Base-by-base conservation (phyloP, 53 echinoderm and acorn worm genomes). In the Mesocentrotus franciscanus region DNA sequence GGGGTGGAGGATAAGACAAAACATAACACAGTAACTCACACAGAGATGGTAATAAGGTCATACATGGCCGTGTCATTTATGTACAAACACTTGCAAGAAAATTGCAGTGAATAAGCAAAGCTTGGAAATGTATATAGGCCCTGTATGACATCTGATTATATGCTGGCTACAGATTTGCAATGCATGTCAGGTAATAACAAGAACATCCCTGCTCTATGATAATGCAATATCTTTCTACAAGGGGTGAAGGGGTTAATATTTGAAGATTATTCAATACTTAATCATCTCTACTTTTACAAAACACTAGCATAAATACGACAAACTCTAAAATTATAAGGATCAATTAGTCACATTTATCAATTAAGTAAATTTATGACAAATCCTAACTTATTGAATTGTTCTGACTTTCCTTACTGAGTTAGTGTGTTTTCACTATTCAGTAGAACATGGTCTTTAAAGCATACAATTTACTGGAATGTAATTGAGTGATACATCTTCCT, bases 401-500 rank as follows among this genome's bases (percentile, higher is more conserved):
- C 84, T 13, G 33, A 33, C 2, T 84, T 49, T 84, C 49, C 24
- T 18, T 14, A 66, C 66, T 18, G 10, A 74, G 32, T 24, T 7
- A 24, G 10, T 29, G 32, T 10, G 74, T 30, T 62, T 49, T 49
- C 49, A 27, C 39, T 36, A 84, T 84, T 8, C 27, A 34, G 42
- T 49, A 84, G 22, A 20, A 84, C 15, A 36, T 14, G 33, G 36
- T 14, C 79, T 79, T 79, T 84, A 84, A 49, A 36, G 84, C 17
- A 12, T 84, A 18, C 49, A 84, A 42, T 39, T 84, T 84, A 15
- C 1, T 1, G 15, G 84, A 84, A 42, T 84, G 55, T 84, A 84
- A 84, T 84, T 42, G 84, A 84, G 84, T 36, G 36, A 84, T 42
- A 18, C 83, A 84, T 84, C 55, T 36, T 27, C 49, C 84, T 27